A percentile compares a stretch with the other conserved stretches of the same genome.
Conservation (phyloP, 2,888 invertebrate genomes). For the Pasiphila rectangulata region DNA sequence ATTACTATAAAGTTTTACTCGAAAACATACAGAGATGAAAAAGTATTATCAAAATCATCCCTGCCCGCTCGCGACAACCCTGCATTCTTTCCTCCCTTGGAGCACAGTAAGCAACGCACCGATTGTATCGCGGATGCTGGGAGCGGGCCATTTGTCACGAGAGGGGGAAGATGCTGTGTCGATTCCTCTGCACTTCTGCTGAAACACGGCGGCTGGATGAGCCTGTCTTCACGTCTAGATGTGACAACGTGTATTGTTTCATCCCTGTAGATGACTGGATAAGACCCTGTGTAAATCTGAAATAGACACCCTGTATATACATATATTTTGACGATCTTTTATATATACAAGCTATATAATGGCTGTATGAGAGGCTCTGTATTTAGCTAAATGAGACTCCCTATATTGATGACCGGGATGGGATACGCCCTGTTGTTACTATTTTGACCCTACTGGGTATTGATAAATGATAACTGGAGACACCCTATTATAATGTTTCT, state of each 20-base stretch:
- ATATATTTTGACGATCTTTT: neutral
- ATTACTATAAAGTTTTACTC: too few species aligned
- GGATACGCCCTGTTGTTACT: too few species aligned
- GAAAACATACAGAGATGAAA: too few species aligned
- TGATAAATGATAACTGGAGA: too few species aligned
- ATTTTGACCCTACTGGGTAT: too few species aligned
- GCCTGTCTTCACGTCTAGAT: neutral
- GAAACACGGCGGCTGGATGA: neutral
- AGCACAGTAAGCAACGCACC: conserved; percentile 81
- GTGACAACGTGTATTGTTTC: neutral
- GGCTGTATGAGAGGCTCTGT: too few species aligned
- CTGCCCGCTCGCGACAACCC: conserved; percentile 51
- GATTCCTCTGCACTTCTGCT: conserved; percentile 5
- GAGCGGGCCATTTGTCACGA: conserved; percentile 80
- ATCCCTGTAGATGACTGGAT: neutral
- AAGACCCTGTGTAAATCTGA: neutral
- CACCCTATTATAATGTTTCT: too few species aligned
- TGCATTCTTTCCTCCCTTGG: conserved; percentile 81
- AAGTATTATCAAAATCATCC: neutral
- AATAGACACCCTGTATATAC: neutral
- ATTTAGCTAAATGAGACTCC: too few species aligned
- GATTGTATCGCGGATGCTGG: conserved; percentile 81
- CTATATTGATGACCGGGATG: too few species aligned
- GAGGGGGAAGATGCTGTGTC: conserved; percentile 18
- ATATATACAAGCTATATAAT: too few species aligned